Evolutionary conservation across 1,140 invertebrate genomes (phyloP).

Genomic region (Papilio aristodemus): DNA sequence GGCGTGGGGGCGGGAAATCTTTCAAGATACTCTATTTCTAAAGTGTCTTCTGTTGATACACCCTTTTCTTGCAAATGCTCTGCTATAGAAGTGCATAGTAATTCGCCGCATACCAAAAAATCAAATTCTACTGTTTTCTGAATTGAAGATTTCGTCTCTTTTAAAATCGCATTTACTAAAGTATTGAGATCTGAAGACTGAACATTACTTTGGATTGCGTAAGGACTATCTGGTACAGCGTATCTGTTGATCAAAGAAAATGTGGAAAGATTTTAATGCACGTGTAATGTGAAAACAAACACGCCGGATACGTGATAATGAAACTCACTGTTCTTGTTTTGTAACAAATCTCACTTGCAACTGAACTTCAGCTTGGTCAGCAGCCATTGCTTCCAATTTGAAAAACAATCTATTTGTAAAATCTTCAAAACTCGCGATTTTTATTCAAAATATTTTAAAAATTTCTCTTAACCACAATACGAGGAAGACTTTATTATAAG

Average conservation of each 20-base stretch:
- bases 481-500: background rate
- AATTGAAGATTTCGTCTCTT: slow-evolving; percentile 80
- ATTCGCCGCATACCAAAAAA: slow-evolving; percentile 91
- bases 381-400: slow-evolving; percentile 46
- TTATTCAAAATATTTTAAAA: background rate
- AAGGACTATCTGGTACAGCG: slow-evolving; percentile 91
- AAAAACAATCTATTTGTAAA: background rate
- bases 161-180: slow-evolving; percentile 90
- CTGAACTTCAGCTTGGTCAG: slow-evolving; percentile 59
- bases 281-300: slow-evolving; percentile 30
- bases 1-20: slow-evolving; percentile 93
- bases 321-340: slow-evolving; percentile 89
- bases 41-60: slow-evolving; percentile 87
- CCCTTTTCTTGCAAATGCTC: slow-evolving; percentile 86
- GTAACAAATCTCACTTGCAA: slow-evolving; percentile 89
- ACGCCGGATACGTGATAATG: slow-evolving; percentile 37
- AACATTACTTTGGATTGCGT: slow-evolving; percentile 88
- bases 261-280: slow-evolving; percentile 12
- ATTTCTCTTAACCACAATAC: slow-evolving; percentile 9
- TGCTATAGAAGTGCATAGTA: slow-evolving; percentile 85
- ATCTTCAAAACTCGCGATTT: background rate
- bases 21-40: slow-evolving; percentile 95
- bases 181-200: slow-evolving; percentile 87
- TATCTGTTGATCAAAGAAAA: slow-evolving; percentile 83
- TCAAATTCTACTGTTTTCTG: slow-evolving; percentile 89